Evolutionary conservation across 2,888 invertebrate species (phyloP).

Genomic region (Drosophila multiciliata): DNA sequence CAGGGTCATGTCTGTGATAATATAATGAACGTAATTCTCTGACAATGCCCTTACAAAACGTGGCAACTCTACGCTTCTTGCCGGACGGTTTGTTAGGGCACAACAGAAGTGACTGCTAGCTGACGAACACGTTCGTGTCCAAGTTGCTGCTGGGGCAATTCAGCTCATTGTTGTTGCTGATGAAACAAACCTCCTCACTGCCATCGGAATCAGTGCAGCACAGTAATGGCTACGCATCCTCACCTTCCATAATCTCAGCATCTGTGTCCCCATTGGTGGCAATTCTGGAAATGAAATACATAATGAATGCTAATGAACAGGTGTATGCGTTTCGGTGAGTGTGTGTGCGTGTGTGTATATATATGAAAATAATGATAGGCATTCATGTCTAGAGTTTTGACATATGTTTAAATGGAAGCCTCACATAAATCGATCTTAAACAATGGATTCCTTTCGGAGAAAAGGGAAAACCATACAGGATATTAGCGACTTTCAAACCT

Average conservation of each 20-base stretch:
- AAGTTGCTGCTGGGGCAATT: slow-evolving; percentile 68
- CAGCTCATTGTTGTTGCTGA: slow-evolving; percentile 64
- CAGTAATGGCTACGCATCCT: slow-evolving; percentile 85
- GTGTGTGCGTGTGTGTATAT: not conserved
- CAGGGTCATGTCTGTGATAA: slow-evolving; percentile 25
- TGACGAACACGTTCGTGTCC: slow-evolving; percentile 55
- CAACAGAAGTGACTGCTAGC: slow-evolving; percentile 66
- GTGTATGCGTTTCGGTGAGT: not conserved
- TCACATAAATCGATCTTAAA: too few relatives aligned
- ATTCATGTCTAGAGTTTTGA: not conserved
- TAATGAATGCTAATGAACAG: slow-evolving; percentile 20
- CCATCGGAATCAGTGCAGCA: slow-evolving; percentile 83
- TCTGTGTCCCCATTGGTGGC: slow-evolving; percentile 75
- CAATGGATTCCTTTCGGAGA: not conserved
- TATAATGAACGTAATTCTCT: slow-evolving; percentile 25
- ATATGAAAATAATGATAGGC: not conserved
- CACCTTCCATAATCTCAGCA: slow-evolving; percentile 71
- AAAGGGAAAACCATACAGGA: not conserved
- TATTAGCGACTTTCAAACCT: not conserved
- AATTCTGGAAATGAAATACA: slow-evolving; percentile 78
- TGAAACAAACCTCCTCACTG: slow-evolving; percentile 80
- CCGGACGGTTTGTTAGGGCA: slow-evolving; percentile 26
- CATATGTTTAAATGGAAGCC: not conserved
- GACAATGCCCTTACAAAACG: slow-evolving; percentile 1
- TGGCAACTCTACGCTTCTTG: slow-evolving; percentile 38